These are phyloP conservation scores for Bombyx huttoni DNA, from an alignment of 2,888 invertebrate genomes.

Conservation along the genomic window DNA sequence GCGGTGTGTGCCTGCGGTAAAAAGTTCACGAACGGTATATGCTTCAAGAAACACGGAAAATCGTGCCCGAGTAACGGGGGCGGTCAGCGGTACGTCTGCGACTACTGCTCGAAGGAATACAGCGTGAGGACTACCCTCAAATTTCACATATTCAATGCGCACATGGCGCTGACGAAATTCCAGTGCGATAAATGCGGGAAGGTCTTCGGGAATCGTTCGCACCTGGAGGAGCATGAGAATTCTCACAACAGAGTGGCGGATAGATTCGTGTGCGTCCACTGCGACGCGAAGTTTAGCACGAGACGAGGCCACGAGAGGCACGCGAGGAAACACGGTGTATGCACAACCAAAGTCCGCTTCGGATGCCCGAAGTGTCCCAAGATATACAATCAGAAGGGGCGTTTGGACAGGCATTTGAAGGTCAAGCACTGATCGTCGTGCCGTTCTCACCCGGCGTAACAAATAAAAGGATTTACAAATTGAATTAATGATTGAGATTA, in stretches of 20 bases:
- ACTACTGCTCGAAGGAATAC: slow-evolving; percentile 29
- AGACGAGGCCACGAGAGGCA: slow-evolving; percentile 30
- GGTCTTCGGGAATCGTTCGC: slow-evolving; percentile 16
- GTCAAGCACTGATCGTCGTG: slow-evolving; percentile 6
- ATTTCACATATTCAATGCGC: slow-evolving; percentile 22
- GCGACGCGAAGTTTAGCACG: slow-evolving; percentile 25
- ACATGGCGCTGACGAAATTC: slow-evolving; percentile 13
- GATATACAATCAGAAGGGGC: slow-evolving; percentile 8
- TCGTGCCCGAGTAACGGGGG: slow-evolving; percentile 11
- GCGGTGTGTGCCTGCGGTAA: slow-evolving; percentile 22
- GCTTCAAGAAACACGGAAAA: slow-evolving; percentile 22
- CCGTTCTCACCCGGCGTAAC: no score
- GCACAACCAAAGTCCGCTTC: slow-evolving; percentile 3
- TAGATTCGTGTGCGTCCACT: slow-evolving; percentile 27
- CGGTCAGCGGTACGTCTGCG: slow-evolving; percentile 21
- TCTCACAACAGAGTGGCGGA: slow-evolving; percentile 25
- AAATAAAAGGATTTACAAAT: no score
- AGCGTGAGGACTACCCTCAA: slow-evolving; percentile 16
- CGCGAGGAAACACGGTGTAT: slow-evolving; percentile 13
- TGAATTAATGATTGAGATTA: no score
- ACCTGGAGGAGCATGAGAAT: slow-evolving; percentile 30
- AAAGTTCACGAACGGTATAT: slow-evolving; percentile 23
- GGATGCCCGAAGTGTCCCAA: slow-evolving; percentile 8
- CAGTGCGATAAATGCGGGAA: slow-evolving; percentile 39
- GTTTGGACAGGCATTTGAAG: slow-evolving; percentile 10